phyloP scores from a whole-genome alignment of 1,140 invertebrate species.

The Zaprionus kolodkinae region DNA sequence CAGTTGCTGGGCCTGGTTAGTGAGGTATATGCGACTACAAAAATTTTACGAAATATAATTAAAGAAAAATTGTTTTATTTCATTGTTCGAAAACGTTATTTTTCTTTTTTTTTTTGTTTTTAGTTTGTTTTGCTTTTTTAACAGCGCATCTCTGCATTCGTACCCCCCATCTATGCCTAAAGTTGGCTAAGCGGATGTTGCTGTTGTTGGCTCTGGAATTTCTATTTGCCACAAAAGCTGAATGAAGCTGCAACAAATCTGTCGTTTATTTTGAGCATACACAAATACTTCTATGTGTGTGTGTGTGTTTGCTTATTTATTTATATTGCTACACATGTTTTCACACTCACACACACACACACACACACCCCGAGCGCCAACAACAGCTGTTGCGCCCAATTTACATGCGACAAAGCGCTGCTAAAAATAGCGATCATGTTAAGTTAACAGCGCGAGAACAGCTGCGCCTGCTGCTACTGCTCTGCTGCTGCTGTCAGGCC shows the following conservation, averaged over 20 bases:
- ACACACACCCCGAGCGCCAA: conserved; percentile 1
- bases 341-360: neutral
- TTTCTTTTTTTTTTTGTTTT: too few relatives aligned
- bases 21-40: too few relatives aligned
- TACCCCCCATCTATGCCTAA: neutral
- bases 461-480: conserved; percentile 23
- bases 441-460: conserved; percentile 36
- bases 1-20: too few relatives aligned
- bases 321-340: conserved; percentile 4
- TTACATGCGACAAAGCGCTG: conserved; percentile 22
- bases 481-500: neutral
- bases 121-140: too few relatives aligned
- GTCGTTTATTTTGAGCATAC: neutral
- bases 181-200: conserved; percentile 45
- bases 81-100: too few relatives aligned
- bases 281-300: neutral
- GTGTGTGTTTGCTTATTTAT: conserved; percentile 19
- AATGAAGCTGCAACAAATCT: conserved; percentile 24
- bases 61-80: too few relatives aligned
- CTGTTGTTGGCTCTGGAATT: conserved; percentile 39
- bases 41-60: too few relatives aligned
- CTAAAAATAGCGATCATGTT: conserved; percentile 55
- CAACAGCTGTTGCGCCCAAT: conserved; percentile 49
- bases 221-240: conserved; percentile 47
- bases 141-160: neutral